Percentiles rank a stretch among this genome's conserved stretches.
phyloP scores from a whole-genome alignment of 2,113 vertebrate genomes.

The Pipra filicauda region DNA sequence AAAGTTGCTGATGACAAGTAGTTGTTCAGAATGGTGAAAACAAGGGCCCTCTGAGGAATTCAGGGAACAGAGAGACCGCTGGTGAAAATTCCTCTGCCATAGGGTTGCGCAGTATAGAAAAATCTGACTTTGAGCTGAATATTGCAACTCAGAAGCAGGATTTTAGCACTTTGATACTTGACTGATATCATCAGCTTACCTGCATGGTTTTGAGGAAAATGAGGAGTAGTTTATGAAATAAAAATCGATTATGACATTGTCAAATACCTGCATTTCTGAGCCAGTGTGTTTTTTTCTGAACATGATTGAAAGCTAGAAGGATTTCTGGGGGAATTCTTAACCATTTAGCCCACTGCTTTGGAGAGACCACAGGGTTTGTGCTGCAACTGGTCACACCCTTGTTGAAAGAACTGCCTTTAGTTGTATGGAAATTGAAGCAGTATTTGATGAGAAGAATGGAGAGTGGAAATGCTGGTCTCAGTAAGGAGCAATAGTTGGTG shows the following conservation, averaged over 20 bases:
- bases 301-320: background rate
- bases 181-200: background rate
- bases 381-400: background rate
- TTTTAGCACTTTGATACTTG: background rate
- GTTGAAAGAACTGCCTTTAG: background rate
- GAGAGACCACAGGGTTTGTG: background rate
- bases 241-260: background rate
- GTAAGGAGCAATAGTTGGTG: background rate
- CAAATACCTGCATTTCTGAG: background rate
- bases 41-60: background rate
- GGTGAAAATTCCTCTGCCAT: background rate
- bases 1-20: background rate
- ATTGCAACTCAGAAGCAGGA: background rate
- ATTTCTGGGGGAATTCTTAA: background rate
- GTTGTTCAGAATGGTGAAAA: background rate
- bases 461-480: background rate
- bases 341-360: background rate
- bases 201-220: background rate
- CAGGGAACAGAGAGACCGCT: background rate
- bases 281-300: background rate
- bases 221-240: background rate
- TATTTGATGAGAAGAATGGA: background rate
- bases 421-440: background rate
- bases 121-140: background rate
- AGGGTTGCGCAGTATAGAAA: background rate